Evolutionary conservation across 2,797 vertebrate species (phyloP), one percentile per base, ranked within the genome.

Genomic region (Acrossocheilus fasciatus): DNA sequence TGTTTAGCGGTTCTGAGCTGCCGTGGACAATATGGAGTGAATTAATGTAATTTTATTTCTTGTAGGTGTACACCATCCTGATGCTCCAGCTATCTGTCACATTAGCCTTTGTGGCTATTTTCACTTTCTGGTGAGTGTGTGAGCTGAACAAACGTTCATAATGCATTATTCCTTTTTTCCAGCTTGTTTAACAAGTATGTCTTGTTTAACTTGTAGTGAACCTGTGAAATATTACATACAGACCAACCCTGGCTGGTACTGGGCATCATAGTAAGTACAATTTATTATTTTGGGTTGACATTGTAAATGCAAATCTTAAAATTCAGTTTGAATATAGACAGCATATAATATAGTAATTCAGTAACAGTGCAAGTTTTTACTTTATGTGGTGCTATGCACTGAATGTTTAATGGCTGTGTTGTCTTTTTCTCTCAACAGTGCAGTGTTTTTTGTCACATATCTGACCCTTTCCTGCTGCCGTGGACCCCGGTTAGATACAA

Each of bases 241-340:
- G 83, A 86, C 91, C 52, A 97, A 98, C 85, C 96, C 98, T 43
- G 97, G 95, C 45, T 99, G 97, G 97, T 99, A 99, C 83, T 99
- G 98, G 98, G 97, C 97, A 50, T 98, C 98, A 89, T 98, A 98
- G 98, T 99, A 93, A 98, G 98, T 97, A 92, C 10, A 7, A 43
- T 34, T 39, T 0, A 39, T 36, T 62, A 62, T 8, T 78, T 76
- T 45, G 7, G 18, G 36, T 68, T 47, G 15, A 59, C 20, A 47
- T 36, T 80, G 8, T 15, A 45, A 74, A 47, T 70, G 11, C 34
- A 52, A 59, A 81, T 68, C 10, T 47, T 12, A 81, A 66, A 66
- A 66, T 64, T 47, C 6, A 20, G 26, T 68, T 68, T 50, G 14
- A 15, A 52, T 39, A 69, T 69, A 69, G n/a, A 80, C 41, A 20